phyloP scores from a whole-genome alignment of 2,113 vertebrate species.

The Myiagra hebetior region DNA sequence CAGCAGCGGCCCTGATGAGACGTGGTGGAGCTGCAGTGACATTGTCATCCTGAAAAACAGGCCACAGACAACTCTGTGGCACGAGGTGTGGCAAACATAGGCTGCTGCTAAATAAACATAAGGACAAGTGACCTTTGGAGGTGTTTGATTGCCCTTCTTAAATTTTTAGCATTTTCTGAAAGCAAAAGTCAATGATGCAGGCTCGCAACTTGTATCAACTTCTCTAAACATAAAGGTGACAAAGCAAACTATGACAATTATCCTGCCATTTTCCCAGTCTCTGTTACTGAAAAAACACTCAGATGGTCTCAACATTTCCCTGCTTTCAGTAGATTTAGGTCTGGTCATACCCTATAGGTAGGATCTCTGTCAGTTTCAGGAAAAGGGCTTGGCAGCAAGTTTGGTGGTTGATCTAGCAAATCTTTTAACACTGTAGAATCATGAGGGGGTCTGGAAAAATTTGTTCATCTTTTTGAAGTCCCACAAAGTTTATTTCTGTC shows the following conservation, averaged over 20 bases:
- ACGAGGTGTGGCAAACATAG: neutral
- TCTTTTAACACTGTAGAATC: neutral
- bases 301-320: neutral
- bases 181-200: neutral
- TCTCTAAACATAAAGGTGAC: neutral
- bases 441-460: constrained; percentile 15
- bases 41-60: neutral
- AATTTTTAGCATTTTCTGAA: neutral
- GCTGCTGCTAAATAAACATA: neutral
- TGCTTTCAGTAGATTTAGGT: neutral
- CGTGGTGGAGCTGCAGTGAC: neutral
- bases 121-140: neutral
- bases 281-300: neutral
- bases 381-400: neutral
- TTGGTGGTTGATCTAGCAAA: neutral
- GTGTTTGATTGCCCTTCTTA: neutral
- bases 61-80: neutral
- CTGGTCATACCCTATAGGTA: neutral
- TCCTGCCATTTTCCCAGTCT: neutral
- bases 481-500: constrained; percentile 53
- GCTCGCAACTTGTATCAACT: neutral
- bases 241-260: neutral
- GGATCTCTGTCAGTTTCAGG: neutral
- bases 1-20: neutral
- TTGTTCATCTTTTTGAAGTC: constrained; percentile 34